Evolutionary conservation across 1,140 invertebrate species (phyloP), one percentile per base, ranked within the genome.

Genomic region (Trichomalopsis sarcophagae): DNA sequence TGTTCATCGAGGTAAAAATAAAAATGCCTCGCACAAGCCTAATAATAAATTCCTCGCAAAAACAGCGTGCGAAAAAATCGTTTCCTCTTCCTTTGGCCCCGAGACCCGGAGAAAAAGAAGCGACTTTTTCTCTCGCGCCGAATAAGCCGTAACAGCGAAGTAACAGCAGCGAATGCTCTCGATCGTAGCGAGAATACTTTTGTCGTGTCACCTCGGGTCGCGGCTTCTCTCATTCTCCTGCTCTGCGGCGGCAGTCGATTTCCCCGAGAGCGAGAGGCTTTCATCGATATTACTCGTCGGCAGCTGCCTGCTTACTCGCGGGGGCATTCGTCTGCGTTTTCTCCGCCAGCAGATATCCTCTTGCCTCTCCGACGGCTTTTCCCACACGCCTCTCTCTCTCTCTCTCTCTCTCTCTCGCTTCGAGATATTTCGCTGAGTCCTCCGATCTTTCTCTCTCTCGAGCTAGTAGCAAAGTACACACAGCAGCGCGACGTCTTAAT

Each of bases 401-500:
- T 27, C n/a, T 27, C 27, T 9, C n/a, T 50, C 27, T 27, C 27
- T 27, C 27, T 9, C n/a, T 50, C 27, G 9, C 40, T n/a, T 3
- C 66, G 27, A 75, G 71, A 82, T 66, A 76, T 82, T 82, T 82
- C 50, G 47, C 66, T 75, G 81, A 82, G 30, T 82, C 50, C 73
- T 66, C 21, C 7, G 73, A 14, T 71, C 36, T 40, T 2, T 40
- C 36, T 40, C 40, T 7, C 40, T 23, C 68, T 21, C 27, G 44
- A 10, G 23, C 2, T 11, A 13, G 11, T n/a, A 17, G 69, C 68
- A 55, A 73, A 74, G 44, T 81, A 74, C 69, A 73, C 23, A 71
- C 2, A 44, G 33, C 73, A 44, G 33, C 73, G 17, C 17, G n/a
- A 55, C 47, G 44, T 55, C 27, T 27, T 73, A 81, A 74, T 74